Evolutionary conservation across 2,797 vertebrate genomes (phyloP), one percentile per base, ranked within the genome.

Genomic region (Parotocinclus haroldoi): DNA sequence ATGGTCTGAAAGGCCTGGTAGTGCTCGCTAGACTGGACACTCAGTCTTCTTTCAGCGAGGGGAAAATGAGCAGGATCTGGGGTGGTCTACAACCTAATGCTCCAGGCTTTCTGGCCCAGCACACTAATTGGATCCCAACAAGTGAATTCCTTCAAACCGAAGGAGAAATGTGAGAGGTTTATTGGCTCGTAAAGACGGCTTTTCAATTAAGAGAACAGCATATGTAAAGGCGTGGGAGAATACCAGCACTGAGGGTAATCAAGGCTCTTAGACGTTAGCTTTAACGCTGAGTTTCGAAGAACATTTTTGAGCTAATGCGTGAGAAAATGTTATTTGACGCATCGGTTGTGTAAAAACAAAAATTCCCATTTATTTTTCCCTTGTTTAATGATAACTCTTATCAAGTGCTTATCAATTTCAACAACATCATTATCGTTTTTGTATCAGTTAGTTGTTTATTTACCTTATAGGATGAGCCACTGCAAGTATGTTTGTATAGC

Each of bases 131-230:
- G 54, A 74, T 63, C 57, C 27, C 66, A 78, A 73, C 67, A 68
- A 75, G 67, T 71, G 64, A 78, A 73, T 70, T 75, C 63, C 49
- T 73, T 75, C 60, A 68, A 73, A 27, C 27, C 27, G 27, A 27
- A 58, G 16, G 51, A 78, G 63, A 75, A 70, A 58, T 51, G 38
- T 38, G 42, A 48, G 54, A 16, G 37, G 65, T 78, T 78, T 78
- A 78, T 73, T 72, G 61, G 70, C 77, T 76, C 77, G 68, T 73
- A 76, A 76, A 78, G 57, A 66, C 58, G 57, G 19, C 63, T 70
- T 74, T 70, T 58, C 53, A 40, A 63, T 66, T 61, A 53, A 68
- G 67, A 63, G 69, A 68, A 68, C 66, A 57, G 66, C 59, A 68
- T 70, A 75, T 74, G 63, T 51, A 79, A 69, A 71, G 63, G 63